Base-by-base conservation (phyloP, 1,140 invertebrate species). In the Leucophenga varia region DNA sequence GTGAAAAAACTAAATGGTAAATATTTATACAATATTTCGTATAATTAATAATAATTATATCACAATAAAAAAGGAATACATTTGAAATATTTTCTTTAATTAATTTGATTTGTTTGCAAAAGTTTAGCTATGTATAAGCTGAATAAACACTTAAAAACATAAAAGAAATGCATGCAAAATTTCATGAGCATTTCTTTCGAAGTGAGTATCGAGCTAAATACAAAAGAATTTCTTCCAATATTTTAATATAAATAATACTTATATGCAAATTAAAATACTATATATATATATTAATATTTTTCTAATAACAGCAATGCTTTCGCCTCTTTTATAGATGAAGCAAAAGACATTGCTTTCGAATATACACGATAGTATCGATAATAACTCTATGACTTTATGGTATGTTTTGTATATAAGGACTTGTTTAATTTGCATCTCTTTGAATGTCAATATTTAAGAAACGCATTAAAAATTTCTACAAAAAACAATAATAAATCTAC, bases 11-110 rank as follows among this genome's bases (percentile, higher is more conserved):
- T 25, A 25, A 25, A 6, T 25, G 10, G 5, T 25, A 5, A 25
- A n/a, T n/a, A n/a, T n/a, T n/a, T n/a, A 34, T 28, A 28, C 25
- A 12, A 28, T 6, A 7, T 7, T 28, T 7, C 25, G 12, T 12
- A 28, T 28, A 28, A 6, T 7, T 28, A 28, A 34, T 67, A 67
- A n/a, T 59, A 59, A 67, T 59, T 59, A 67, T 67, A 67, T 67
- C 63, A 67, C 63, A 67, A 67, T 67, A 68, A 67, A 59, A 68
- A 67, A 67, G 63, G 63, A 67, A 67, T 68, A 67, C 64, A 67
- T 68, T 58, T 64, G 20, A 63, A 63, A 63, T n/a, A n/a, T 6
- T 25, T 25, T 25, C 5, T 25, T 25, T 5, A 25, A 6, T 25
- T 25, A 6, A 6, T 10, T 25, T 25, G 10, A 25, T 25, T 25